Percentiles rank a stretch among this genome's conserved stretches.
These are phyloP conservation scores for Caenorhabditis doughertyi DNA, from an alignment of 2,888 invertebrate species.

Conservation along the genomic window DNA sequence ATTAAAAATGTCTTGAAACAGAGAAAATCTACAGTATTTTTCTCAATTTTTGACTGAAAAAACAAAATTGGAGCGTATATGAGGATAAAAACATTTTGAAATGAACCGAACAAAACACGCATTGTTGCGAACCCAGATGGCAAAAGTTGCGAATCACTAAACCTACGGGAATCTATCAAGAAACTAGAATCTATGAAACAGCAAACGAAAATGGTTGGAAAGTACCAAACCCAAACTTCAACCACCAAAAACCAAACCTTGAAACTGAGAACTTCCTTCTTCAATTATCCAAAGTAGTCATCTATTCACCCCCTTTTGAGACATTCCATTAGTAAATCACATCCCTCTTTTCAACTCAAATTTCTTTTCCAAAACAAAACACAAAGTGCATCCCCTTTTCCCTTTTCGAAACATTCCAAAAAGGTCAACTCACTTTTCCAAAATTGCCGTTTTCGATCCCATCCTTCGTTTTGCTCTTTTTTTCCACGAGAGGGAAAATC, in stretches of 20 bases:
- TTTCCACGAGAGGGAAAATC: constrained; percentile 11
- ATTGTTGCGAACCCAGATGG: no score
- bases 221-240: neutral
- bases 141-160: no score
- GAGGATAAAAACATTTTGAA: no score
- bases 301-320: neutral
- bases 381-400: neutral
- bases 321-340: constrained; percentile 47
- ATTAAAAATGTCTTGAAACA: no score
- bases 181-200: neutral
- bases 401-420: no score
- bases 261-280: constrained; percentile 3
- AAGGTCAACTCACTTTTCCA: constrained; percentile 38
- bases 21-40: no score
- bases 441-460: constrained; percentile 31
- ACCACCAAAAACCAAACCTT: neutral
- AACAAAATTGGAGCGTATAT: no score
- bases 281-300: constrained; percentile 1
- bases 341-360: constrained; percentile 11
- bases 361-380: neutral
- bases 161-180: no score
- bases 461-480: neutral
- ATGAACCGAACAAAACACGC: no score
- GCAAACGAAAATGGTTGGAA: neutral
- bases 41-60: no score